A percentile compares a stretch with the other conserved stretches of the same genome.
These are phyloP conservation scores for Chelonus insularis DNA, from an alignment of 1,140 invertebrate genomes.

Conservation along the genomic window DNA sequence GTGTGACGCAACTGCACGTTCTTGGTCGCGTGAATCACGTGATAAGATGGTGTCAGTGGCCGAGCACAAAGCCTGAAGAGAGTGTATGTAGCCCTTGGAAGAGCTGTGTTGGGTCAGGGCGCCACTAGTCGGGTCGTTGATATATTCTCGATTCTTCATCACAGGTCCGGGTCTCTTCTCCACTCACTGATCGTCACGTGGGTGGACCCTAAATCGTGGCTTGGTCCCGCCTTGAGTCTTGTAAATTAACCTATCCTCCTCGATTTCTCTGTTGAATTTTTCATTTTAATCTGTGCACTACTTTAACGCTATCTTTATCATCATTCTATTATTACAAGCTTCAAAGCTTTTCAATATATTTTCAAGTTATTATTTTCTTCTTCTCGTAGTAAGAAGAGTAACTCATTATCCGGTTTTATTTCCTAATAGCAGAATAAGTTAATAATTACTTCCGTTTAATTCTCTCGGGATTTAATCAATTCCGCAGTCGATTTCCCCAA, in stretches of 20 bases:
- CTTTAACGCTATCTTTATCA: too few relatives aligned
- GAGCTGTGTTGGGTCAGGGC: conserved; percentile 29
- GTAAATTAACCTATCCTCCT: conserved; percentile 22
- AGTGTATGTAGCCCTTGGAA: not conserved
- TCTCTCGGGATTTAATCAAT: conserved; percentile 3
- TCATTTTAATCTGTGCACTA: not conserved
- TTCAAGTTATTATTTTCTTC: too few relatives aligned
- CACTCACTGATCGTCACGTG: conserved; percentile 38
- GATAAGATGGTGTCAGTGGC: conserved; percentile 43
- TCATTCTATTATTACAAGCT: too few relatives aligned
- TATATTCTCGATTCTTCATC: conserved; percentile 9
- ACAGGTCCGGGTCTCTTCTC: conserved; percentile 35
- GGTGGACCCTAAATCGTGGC: conserved; percentile 48
- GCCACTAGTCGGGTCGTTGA: conserved; percentile 39
- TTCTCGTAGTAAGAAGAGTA: too few relatives aligned
- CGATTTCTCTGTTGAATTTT: not conserved
- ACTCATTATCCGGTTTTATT: not conserved
- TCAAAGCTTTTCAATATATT: too few relatives aligned
- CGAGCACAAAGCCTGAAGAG: conserved; percentile 35
- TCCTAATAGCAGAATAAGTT: not conserved
- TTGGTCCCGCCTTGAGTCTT: conserved; percentile 36
- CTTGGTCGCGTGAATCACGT: conserved; percentile 27
- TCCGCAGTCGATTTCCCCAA: conserved; percentile 14
- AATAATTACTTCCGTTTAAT: conserved; percentile 11
- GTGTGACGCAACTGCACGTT: conserved; percentile 18